Conservation (phyloP, 2,797 vertebrate genomes). For the Loriculus beryllinus region DNA sequence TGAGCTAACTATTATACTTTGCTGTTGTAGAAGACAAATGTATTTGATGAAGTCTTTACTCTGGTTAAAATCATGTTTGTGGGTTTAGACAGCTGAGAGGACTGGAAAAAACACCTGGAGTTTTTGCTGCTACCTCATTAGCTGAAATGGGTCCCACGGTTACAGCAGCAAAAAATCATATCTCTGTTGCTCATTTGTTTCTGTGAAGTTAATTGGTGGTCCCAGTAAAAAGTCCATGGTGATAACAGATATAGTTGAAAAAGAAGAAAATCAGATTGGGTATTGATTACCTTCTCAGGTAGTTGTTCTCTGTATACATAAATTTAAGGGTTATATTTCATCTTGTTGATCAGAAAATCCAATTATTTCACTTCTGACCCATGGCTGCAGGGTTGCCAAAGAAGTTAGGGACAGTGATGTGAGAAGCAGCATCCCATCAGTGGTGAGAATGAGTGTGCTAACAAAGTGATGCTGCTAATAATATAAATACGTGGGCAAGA, state of each 20-base stretch:
- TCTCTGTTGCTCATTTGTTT: neutral
- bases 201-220: neutral
- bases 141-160: neutral
- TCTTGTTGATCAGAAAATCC: neutral
- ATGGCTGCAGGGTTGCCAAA: neutral
- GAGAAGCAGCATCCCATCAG: neutral
- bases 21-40: neutral
- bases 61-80: neutral
- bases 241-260: neutral
- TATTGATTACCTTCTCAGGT: neutral
- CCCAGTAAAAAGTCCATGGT: neutral
- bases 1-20: neutral
- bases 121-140: constrained; percentile 1
- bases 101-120: neutral
- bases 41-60: constrained; percentile 8
- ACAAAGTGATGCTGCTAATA: fast-evolving
- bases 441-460: neutral
- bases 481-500: neutral
- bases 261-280: neutral
- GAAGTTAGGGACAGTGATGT: neutral
- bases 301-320: neutral
- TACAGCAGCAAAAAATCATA: neutral
- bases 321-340: neutral
- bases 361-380: neutral
- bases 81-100: neutral